Percentiles rank a stretch among this genome's conserved stretches.
These are phyloP conservation scores for Eristalinus sepulchralis DNA, from an alignment of 2,888 invertebrate genomes.

Conservation along the genomic window DNA sequence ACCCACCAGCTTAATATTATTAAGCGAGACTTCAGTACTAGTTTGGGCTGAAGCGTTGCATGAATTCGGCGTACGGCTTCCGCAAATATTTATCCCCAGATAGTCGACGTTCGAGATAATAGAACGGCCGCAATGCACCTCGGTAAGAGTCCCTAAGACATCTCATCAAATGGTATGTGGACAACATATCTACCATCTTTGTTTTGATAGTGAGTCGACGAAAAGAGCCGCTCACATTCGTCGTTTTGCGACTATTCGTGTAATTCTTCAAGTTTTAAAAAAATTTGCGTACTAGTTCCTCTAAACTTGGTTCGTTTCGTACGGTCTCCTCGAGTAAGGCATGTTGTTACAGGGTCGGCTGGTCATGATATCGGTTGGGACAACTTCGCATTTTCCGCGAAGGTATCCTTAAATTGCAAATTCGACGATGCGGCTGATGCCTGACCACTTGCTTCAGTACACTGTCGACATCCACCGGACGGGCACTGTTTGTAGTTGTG, in stretches of 20 bases:
- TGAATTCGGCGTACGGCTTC: not conserved
- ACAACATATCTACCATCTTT: not conserved
- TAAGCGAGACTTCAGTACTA: constrained; percentile 30
- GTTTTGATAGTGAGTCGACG: too few species aligned
- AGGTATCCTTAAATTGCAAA: too few species aligned
- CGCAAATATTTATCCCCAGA: not conserved
- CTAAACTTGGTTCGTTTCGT: not conserved
- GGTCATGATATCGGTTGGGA: too few species aligned
- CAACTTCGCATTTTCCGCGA: too few species aligned
- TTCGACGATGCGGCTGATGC: not conserved
- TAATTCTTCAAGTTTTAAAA: not conserved
- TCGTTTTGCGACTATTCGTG: not conserved
- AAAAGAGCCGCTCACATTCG: too few species aligned
- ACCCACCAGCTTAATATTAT: constrained; percentile 24
- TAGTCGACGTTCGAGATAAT: not conserved
- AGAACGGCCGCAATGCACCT: not conserved
- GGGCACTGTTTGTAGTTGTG: constrained; percentile 24
- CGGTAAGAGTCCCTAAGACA: not conserved
- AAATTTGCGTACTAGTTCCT: not conserved
- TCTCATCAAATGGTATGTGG: not conserved
- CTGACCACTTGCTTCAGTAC: not conserved
- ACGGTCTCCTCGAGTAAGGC: not conserved
- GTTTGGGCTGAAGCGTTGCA: constrained; percentile 30
- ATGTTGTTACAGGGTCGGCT: not conserved
- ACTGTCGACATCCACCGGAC: constrained; percentile 1